Percentiles rank a stretch among this genome's conserved stretches.
These are phyloP conservation scores for Syngnathus rostellatus DNA, from an alignment of 2,797 vertebrate genomes.

Conservation along the genomic window DNA sequence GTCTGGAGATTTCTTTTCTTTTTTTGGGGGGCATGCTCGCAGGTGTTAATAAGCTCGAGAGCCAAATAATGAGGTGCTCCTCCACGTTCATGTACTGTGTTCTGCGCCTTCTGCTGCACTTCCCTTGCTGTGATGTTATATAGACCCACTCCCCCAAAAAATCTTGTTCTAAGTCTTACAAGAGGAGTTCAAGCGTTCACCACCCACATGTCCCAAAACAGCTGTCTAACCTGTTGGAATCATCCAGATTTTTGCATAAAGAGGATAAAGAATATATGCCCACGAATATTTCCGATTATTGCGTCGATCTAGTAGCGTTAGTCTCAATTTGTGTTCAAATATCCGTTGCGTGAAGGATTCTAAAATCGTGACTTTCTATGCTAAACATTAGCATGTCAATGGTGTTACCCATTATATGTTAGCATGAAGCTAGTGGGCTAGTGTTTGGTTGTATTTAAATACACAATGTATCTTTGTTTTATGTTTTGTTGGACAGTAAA, in stretches of 20 bases:
- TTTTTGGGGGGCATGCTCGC: slow-evolving; percentile 4
- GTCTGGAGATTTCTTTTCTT: slow-evolving; percentile 10
- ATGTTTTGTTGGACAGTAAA: background rate
- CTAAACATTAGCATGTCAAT: too few species aligned
- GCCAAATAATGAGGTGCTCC: slow-evolving; percentile 28
- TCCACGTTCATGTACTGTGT: slow-evolving; percentile 25
- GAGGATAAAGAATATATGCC: too few species aligned
- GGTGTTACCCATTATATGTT: too few species aligned
- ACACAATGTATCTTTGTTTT: background rate
- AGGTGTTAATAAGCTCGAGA: slow-evolving; percentile 20
- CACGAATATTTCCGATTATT: too few species aligned
- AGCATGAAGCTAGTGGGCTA: too few species aligned
- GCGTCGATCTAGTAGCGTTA: too few species aligned
- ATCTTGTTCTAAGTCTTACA: background rate
- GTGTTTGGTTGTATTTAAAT: background rate
- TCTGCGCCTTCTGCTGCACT: slow-evolving; percentile 31
- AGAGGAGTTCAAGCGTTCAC: background rate
- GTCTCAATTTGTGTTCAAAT: too few species aligned
- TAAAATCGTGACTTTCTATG: too few species aligned
- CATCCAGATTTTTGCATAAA: too few species aligned
- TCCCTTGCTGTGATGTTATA: slow-evolving; percentile 23
- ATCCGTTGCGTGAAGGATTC: too few species aligned
- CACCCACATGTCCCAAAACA: background rate
- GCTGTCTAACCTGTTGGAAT: background rate
- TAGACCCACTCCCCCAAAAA: background rate